These are phyloP conservation scores for Synergus gifuensis DNA, from an alignment of 2,888 invertebrate genomes.

Conservation along the genomic window DNA sequence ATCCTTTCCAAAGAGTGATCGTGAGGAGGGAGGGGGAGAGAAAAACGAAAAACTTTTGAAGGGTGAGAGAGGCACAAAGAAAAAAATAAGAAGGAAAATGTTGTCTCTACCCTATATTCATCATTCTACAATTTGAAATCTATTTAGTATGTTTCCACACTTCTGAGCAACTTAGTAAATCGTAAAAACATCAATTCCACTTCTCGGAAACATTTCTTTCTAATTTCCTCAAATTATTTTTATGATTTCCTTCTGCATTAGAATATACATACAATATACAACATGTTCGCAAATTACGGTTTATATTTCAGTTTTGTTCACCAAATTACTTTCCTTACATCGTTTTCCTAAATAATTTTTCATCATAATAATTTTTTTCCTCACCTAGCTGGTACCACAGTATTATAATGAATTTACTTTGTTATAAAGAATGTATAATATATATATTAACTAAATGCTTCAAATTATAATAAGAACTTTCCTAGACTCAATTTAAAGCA, in stretches of 20 bases:
- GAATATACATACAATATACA: too few species aligned
- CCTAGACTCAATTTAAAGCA: background rate
- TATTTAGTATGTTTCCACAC: slow-evolving; percentile 14
- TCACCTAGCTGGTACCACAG: background rate
- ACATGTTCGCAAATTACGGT: background rate
- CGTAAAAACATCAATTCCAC: background rate
- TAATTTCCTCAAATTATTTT: background rate
- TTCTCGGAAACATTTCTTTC: background rate
- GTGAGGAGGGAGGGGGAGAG: background rate
- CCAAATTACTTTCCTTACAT: background rate
- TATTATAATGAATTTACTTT: background rate
- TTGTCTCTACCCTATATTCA: slow-evolving; percentile 2
- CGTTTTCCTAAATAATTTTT: background rate
- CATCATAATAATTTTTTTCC: background rate
- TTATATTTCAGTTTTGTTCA: background rate
- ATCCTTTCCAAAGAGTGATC: slow-evolving; percentile 20
- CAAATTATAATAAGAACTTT: background rate
- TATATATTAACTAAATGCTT: background rate
- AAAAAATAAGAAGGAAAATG: background rate
- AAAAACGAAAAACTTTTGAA: slow-evolving; percentile 6
- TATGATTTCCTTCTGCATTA: background rate
- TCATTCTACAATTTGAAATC: slow-evolving; percentile 6
- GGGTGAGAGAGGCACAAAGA: background rate
- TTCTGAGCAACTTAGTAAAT: background rate
- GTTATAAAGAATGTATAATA: background rate